Conservation (phyloP, 2,113 vertebrate genomes). For the Neolamprologus sp. region DNA sequence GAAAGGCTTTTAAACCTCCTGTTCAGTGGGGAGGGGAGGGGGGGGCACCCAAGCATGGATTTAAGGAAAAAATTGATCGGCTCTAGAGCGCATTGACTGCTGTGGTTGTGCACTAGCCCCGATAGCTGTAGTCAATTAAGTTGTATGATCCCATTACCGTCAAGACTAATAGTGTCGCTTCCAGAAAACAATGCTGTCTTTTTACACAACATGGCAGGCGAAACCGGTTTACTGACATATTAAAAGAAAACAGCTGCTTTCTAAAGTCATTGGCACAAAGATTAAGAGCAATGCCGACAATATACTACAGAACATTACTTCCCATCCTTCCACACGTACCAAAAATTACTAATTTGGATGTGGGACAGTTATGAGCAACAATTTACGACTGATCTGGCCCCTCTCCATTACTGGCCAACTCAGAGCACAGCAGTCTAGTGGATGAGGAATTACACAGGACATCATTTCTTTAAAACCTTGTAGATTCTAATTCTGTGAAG, state of each 20-base stretch:
- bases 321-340: not conserved
- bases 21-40: not conserved
- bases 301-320: not conserved
- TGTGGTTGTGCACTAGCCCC: not conserved
- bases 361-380: not conserved
- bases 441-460: not conserved
- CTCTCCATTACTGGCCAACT: constrained; percentile 13
- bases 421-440: not conserved
- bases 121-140: not conserved
- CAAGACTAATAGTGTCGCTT: not conserved
- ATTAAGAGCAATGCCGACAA: constrained; percentile 16
- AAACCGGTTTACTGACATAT: not conserved
- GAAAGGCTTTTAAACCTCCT: not conserved
- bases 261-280: constrained; percentile 43
- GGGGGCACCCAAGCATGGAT: not conserved
- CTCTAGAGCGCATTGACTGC: not conserved
- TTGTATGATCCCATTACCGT: not conserved
- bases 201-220: not conserved
- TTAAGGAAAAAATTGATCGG: not conserved
- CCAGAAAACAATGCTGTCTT: not conserved
- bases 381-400: constrained; percentile 13
- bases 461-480: not conserved
- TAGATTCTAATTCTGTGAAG: not conserved
- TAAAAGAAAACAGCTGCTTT: not conserved
- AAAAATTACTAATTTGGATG: not conserved